phyloP scores from a whole-genome alignment of 2,888 invertebrate genomes.

The Coecobrya sp. region DNA sequence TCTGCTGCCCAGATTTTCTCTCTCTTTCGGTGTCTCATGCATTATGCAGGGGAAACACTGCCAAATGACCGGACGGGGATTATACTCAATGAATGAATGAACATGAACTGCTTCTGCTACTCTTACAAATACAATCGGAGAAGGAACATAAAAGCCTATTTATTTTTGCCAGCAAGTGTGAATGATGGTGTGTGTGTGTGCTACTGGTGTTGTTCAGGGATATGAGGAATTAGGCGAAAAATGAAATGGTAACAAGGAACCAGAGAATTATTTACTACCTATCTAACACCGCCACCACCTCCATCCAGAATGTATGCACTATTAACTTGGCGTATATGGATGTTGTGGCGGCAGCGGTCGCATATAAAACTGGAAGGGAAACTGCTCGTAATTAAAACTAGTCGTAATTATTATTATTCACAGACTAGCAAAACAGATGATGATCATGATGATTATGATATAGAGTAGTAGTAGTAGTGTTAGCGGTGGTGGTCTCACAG shows the following conservation, averaged over 20 bases:
- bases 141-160: slow-evolving; percentile 28
- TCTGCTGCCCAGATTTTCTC: slow-evolving; percentile 52
- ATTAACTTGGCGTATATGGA: neutral
- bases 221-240: slow-evolving; percentile 24
- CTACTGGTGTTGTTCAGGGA: neutral
- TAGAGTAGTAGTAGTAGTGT: neutral
- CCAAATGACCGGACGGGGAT: slow-evolving; percentile 75
- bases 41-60: slow-evolving; percentile 60
- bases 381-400: slow-evolving; percentile 25
- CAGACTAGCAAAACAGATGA: neutral
- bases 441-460: neutral
- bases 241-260: slow-evolving; percentile 39
- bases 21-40: slow-evolving; percentile 39
- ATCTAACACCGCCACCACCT: too few species aligned
- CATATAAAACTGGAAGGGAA: neutral
- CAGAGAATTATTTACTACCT: neutral
- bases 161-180: slow-evolving; percentile 50
- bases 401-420: slow-evolving; percentile 25
- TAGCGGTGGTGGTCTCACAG: neutral
- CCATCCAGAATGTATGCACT: neutral
- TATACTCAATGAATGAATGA: slow-evolving; percentile 64
- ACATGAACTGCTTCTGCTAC: slow-evolving; percentile 25
- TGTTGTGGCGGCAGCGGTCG: neutral
- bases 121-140: too few species aligned
- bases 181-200: slow-evolving; percentile 39